phyloP scores from a whole-genome alignment of 1,140 invertebrate species.

The Drosophila eugracilis region DNA sequence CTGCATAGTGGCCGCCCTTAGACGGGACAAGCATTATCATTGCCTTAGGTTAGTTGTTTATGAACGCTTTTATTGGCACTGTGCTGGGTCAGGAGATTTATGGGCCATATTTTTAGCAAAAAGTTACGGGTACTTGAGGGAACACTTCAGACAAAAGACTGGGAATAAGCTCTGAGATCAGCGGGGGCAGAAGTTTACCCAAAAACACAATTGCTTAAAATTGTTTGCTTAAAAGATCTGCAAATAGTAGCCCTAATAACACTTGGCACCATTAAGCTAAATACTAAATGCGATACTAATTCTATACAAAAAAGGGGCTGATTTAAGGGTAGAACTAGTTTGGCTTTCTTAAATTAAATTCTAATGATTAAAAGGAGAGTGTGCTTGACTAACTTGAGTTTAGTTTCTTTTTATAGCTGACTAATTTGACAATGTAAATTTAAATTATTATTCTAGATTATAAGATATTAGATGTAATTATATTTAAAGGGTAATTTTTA shows the following conservation, averaged over 20 bases:
- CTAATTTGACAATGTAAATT: too few relatives aligned
- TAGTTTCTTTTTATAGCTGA: too few relatives aligned
- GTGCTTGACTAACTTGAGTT: neutral
- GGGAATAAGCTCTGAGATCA: conserved; percentile 20
- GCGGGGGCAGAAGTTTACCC: neutral
- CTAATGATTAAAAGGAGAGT: neutral
- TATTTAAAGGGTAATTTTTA: too few relatives aligned
- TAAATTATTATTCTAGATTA: too few relatives aligned
- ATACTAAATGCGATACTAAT: neutral
- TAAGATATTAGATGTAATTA: too few relatives aligned
- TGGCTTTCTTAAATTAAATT: neutral
- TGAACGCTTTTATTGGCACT: conserved; percentile 75
- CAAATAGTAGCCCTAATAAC: conserved; percentile 4
- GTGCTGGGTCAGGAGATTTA: conserved; percentile 68
- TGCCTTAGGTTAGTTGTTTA: conserved; percentile 79
- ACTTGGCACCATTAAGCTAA: conserved; percentile 8
- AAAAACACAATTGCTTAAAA: neutral
- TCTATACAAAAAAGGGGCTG: neutral
- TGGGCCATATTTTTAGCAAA: conserved; percentile 60
- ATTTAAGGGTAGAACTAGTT: too few relatives aligned
- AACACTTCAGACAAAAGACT: neutral
- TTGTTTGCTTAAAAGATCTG: conserved; percentile 20
- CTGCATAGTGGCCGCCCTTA: conserved; percentile 25
- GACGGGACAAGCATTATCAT: conserved; percentile 48
- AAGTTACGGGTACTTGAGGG: conserved; percentile 42